A percentile compares a stretch with the other conserved stretches of the same genome.
Evolutionary conservation across 2,888 invertebrate species (phyloP).

Genomic region (Pterostichus madidus): DNA sequence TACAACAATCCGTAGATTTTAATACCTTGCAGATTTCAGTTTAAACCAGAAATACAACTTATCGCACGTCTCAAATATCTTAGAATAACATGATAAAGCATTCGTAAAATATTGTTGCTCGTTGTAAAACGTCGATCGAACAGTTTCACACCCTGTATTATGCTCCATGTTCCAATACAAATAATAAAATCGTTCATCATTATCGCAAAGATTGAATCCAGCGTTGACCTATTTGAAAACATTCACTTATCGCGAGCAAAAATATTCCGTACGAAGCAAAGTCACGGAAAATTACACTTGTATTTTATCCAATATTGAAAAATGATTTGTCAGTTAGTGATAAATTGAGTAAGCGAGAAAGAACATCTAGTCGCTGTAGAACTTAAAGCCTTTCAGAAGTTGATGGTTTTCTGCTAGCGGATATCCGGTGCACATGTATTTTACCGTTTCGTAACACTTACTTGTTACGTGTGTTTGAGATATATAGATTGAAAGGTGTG

Average conservation of each 20-base stretch:
- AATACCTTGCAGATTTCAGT: no score
- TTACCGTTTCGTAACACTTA: not conserved
- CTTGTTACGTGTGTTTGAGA: constrained; percentile 11
- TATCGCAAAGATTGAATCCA: not conserved
- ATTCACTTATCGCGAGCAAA: constrained; percentile 2
- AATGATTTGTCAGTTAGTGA: constrained; percentile 71
- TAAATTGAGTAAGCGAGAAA: constrained; percentile 45
- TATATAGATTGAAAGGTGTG: not conserved
- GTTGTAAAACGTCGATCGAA: no score
- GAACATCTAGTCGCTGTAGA: constrained; percentile 9
- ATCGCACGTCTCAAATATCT: no score
- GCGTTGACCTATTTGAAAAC: constrained; percentile 14
- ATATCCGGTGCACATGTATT: no score
- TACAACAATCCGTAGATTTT: no score
- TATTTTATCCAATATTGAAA: constrained; percentile 72
- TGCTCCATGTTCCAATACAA: no score
- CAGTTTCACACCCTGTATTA: no score
- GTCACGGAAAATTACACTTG: constrained; percentile 72
- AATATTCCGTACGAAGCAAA: constrained; percentile 53
- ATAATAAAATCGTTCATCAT: no score
- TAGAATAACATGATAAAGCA: no score
- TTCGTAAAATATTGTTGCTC: no score
- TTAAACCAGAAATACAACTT: no score
- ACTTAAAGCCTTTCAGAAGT: constrained; percentile 20
- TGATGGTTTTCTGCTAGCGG: no score